Conservation (phyloP, 2,113 vertebrate genomes). For the Pterocles gutturalis region DNA sequence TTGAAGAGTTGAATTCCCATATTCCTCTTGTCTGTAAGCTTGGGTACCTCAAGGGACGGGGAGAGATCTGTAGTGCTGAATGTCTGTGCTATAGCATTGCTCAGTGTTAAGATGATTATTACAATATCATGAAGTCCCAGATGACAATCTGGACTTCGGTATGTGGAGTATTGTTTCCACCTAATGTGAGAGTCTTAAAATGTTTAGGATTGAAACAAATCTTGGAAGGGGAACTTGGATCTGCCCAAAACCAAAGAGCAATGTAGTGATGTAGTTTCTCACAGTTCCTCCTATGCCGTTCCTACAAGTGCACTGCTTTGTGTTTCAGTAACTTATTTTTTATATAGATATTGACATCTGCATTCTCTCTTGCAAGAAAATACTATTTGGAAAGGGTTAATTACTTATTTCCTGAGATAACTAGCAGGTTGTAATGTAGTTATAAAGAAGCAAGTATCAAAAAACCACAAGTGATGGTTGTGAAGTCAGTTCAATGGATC, state of each 20-base stretch:
- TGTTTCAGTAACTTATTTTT: slow-evolving; percentile 17
- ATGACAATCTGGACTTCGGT: slow-evolving; percentile 25
- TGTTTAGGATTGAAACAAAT: slow-evolving; percentile 48
- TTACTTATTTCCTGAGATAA: not conserved
- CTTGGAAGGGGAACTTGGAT: slow-evolving; percentile 54
- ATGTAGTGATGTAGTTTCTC: slow-evolving; percentile 41
- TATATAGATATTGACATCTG: not conserved
- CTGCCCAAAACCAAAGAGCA: slow-evolving; percentile 49
- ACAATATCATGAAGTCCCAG: slow-evolving; percentile 45
- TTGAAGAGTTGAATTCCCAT: slow-evolving; percentile 57
- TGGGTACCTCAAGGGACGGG: not conserved
- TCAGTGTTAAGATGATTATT: slow-evolving; percentile 44
- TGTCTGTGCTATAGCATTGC: slow-evolving; percentile 16
- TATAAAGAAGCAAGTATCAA: not conserved
- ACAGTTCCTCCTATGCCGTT: slow-evolving; percentile 30
- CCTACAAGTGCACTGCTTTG: slow-evolving; percentile 37
- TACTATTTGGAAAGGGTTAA: not conserved
- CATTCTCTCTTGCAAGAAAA: not conserved
- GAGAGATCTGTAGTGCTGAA: slow-evolving; percentile 5
- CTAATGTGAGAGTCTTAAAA: slow-evolving; percentile 36
- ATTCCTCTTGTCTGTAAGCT: slow-evolving; percentile 31
- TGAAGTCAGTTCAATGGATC: rapidly evolving
- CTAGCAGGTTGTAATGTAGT: not conserved
- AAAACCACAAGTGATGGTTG: rapidly evolving
- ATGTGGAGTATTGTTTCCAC: slow-evolving; percentile 37